Evolutionary conservation across 92 coral and sea anemone species (phyloP), one percentile per base, ranked within the genome.

Genomic region (Palythoa heliodiscus): DNA sequence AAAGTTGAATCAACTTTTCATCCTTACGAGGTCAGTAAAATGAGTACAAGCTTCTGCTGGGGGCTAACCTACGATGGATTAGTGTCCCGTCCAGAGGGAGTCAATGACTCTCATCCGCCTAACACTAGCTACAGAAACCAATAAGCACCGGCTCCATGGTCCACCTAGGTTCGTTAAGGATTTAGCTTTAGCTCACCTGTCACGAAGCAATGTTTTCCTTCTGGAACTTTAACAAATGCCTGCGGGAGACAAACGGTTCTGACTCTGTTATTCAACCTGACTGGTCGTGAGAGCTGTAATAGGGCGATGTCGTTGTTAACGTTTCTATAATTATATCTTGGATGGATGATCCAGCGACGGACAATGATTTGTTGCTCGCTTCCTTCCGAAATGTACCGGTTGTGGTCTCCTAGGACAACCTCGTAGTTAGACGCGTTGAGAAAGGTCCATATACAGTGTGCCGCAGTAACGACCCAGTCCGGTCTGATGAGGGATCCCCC

Each of bases 391-490:
- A 78, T 50, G 67, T 87, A 73, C 20, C 90, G 70, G 53, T 74
- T 87, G 83, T 73, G 87, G 40, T 76, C 90, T 16, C 90, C 90
- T 4, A 87, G 87, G 48, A 87, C 82, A 20, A 87, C 10, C 17
- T 48, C 82, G 76, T 87, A 87, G 53, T 78, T 39, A 7, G 83
- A 78, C 38, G 83, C 72, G 3, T 14, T 20, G 2, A 40, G 10
- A 40, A 1, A 24, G 23, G 57, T 15, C 20, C 6, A 0, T 7
- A 87, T 47, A 37, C 90, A 87, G 54, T 87, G 90, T 3, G 87
- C 90, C 1, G 90, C 90, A 23, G 90, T 87, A 2, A 87, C 90
- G 13, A 87, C 60, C 90, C 90, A 87, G 57, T 82, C 83, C 2
- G 87, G 70, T 9, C 54, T 39, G 38, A 87, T 35, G 9, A 87